These are phyloP conservation scores for Molothrus aeneus DNA, from an alignment of 2,797 vertebrate species.

Conservation along the genomic window DNA sequence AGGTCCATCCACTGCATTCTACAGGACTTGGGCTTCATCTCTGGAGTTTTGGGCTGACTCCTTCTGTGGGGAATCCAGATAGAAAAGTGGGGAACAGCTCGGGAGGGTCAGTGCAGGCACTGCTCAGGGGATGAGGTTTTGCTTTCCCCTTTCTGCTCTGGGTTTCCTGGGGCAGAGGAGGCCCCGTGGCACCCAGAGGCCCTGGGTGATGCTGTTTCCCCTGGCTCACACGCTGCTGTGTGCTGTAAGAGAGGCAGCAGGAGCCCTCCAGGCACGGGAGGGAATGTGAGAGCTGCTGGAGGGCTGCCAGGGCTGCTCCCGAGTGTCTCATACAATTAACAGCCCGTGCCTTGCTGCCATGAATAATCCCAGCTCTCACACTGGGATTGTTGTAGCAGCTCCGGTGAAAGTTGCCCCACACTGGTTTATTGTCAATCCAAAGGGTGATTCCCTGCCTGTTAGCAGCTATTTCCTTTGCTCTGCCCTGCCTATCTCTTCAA, in stretches of 20 bases:
- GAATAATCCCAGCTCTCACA: neutral
- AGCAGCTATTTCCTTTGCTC: neutral
- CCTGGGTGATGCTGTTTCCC: neutral
- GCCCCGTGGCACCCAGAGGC: neutral
- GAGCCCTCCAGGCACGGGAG: neutral
- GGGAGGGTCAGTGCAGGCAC: neutral
- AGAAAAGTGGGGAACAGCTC: neutral
- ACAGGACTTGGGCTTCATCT: neutral
- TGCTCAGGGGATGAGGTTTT: neutral
- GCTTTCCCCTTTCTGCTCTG: neutral
- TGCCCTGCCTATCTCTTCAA: neutral
- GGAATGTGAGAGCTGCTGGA: neutral
- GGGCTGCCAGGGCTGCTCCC: neutral
- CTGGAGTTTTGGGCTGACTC: neutral
- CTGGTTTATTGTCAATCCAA: neutral
- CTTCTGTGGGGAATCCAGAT: accelerated
- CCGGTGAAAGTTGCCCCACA: neutral
- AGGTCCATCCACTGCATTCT: neutral
- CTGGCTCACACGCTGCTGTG: neutral
- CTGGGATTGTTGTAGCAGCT: neutral
- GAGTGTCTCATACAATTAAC: neutral
- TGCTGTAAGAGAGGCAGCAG: neutral
- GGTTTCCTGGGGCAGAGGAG: neutral
- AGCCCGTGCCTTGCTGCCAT: neutral
- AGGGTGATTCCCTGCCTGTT: neutral